Evolutionary conservation across 2,888 invertebrate species (phyloP).

Genomic region (Hydroisotoma schaefferi): DNA sequence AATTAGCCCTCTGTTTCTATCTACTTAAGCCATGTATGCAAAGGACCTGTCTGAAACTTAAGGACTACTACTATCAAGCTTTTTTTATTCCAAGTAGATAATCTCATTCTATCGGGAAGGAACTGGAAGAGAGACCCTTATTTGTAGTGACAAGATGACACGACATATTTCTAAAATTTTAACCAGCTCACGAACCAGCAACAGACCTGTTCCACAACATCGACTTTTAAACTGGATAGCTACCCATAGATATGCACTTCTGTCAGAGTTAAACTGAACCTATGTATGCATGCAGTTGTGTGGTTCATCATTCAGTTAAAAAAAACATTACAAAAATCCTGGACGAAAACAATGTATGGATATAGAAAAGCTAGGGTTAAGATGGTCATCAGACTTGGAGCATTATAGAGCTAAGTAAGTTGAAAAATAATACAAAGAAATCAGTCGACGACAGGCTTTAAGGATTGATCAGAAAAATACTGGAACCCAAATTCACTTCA

Average conservation of each 20-base stretch:
- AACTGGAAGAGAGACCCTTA: constrained; percentile 6
- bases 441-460: constrained; percentile 11
- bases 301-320: neutral
- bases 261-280: neutral
- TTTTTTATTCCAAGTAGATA: too few species aligned
- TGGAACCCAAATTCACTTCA: too few species aligned
- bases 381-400: neutral
- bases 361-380: too few species aligned
- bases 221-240: neutral
- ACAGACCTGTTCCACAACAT: neutral
- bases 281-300: neutral
- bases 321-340: neutral
- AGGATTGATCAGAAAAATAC: neutral
- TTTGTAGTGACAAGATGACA: constrained; percentile 21
- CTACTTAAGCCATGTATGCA: too few species aligned
- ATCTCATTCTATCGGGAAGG: neutral
- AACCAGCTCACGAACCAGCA: constrained; percentile 14
- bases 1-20: too few species aligned
- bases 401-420: constrained; percentile 1
- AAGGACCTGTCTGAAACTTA: too few species aligned
- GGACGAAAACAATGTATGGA: neutral
- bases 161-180: constrained; percentile 16
- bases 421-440: constrained; percentile 4
- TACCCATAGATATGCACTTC: too few species aligned
- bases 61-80: too few species aligned